These are phyloP conservation scores for Anas acuta DNA, from an alignment of 2,797 vertebrate species.

Conservation along the genomic window DNA sequence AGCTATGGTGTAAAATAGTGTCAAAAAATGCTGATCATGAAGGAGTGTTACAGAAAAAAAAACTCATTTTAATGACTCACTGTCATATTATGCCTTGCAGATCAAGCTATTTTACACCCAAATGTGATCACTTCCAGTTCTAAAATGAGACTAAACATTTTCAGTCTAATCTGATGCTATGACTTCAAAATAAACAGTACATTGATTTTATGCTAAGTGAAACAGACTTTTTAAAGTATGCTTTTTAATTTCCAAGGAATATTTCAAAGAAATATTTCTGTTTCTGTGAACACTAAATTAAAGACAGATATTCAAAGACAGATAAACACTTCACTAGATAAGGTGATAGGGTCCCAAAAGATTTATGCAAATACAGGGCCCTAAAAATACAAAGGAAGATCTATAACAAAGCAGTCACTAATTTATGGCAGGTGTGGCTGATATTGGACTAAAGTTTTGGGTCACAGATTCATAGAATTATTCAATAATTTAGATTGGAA, in stretches of 20 bases:
- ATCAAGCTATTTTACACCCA: neutral
- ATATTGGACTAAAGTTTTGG: neutral
- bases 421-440: neutral
- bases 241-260: neutral
- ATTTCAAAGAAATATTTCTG: neutral
- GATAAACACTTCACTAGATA: neutral
- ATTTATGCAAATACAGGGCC: neutral
- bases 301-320: neutral
- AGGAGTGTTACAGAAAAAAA: neutral
- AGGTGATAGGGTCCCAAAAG: neutral
- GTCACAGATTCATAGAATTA: neutral
- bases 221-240: neutral
- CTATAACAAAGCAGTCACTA: neutral
- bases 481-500: neutral
- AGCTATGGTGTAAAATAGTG: neutral
- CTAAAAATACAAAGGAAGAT: neutral
- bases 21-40: neutral
- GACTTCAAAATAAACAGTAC: conserved; percentile 6
- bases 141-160: conserved; percentile 22
- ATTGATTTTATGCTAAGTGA: neutral
- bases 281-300: neutral
- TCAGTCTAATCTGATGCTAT: neutral
- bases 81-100: neutral
- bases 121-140: neutral
- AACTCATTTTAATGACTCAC: conserved; percentile 10